phyloP scores from a whole-genome alignment of 2,113 vertebrate genomes.

The Rhinolophus sinicus region DNA sequence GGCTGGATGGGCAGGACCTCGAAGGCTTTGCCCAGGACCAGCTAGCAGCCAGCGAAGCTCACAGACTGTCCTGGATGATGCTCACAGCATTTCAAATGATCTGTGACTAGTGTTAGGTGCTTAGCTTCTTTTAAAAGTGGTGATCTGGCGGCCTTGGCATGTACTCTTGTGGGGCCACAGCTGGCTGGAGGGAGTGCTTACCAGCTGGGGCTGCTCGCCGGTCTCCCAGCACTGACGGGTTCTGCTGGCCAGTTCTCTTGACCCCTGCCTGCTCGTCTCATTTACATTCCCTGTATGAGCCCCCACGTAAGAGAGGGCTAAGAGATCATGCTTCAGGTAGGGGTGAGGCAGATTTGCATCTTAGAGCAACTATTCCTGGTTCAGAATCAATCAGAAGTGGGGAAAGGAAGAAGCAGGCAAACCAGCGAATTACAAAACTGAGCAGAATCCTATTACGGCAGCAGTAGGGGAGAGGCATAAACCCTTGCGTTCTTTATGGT shows the following conservation, averaged over 20 bases:
- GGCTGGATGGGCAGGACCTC: neutral
- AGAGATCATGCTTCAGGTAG: too few relatives aligned
- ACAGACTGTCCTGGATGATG: rapidly evolving
- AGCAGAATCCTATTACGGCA: neutral
- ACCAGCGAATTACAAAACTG: neutral
- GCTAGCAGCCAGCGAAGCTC: neutral
- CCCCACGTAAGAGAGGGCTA: neutral
- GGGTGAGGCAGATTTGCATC: neutral
- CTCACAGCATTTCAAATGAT: neutral
- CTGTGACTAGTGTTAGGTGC: neutral
- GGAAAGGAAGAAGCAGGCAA: neutral
- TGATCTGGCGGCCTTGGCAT: neutral
- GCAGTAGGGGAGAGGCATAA: neutral
- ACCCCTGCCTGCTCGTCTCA: neutral
- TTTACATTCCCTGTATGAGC: neutral
- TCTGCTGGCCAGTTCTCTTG: neutral
- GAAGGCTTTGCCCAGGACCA: neutral
- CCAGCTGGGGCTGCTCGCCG: neutral
- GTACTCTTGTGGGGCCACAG: neutral
- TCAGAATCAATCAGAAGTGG: neutral
- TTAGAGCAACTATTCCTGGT: neutral
- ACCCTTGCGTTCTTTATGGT: neutral
- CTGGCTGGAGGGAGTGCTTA: neutral
- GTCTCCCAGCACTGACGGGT: rapidly evolving
- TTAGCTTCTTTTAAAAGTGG: neutral